Evolutionary conservation across 2,888 invertebrate genomes (phyloP).

Genomic region (Apodemia zela): DNA sequence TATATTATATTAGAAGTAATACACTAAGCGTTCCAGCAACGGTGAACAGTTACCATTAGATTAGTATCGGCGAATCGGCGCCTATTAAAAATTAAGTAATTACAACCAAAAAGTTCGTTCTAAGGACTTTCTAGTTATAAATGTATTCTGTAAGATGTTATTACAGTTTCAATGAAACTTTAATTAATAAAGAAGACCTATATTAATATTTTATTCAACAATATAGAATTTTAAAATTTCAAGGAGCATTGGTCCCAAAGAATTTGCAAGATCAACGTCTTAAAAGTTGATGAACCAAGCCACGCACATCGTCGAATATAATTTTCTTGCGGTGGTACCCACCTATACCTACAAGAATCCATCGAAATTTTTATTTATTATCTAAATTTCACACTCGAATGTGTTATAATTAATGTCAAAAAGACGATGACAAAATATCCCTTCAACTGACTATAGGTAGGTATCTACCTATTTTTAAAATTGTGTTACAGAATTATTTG

Average conservation of each 20-base stretch:
- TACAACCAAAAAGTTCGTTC: slow-evolving; percentile 79
- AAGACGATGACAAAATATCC: too few relatives aligned
- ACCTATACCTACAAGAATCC: background rate
- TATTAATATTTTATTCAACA: slow-evolving; percentile 19
- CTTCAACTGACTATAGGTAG: too few relatives aligned
- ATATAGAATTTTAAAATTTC: background rate
- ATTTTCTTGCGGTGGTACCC: background rate
- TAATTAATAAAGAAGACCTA: slow-evolving; percentile 27
- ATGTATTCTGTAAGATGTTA: slow-evolving; percentile 18
- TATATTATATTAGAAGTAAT: slow-evolving; percentile 46
- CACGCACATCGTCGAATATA: background rate
- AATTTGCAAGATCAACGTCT: background rate
- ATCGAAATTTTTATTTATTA: too few relatives aligned
- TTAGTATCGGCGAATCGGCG: slow-evolving; percentile 56
- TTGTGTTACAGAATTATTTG: too few relatives aligned
- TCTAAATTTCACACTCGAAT: too few relatives aligned
- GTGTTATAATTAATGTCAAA: too few relatives aligned
- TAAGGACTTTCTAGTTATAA: slow-evolving; percentile 70
- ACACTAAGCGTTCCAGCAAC: slow-evolving; percentile 76
- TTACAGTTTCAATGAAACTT: slow-evolving; percentile 12
- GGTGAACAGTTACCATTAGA: slow-evolving; percentile 79
- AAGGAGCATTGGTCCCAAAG: background rate
- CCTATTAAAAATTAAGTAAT: slow-evolving; percentile 67
- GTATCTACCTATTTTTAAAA: too few relatives aligned
- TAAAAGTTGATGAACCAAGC: background rate